Evolutionary conservation across 2,113 vertebrate species (phyloP), one percentile per base, ranked within the genome.

Genomic region (Podarcis cretensis): DNA sequence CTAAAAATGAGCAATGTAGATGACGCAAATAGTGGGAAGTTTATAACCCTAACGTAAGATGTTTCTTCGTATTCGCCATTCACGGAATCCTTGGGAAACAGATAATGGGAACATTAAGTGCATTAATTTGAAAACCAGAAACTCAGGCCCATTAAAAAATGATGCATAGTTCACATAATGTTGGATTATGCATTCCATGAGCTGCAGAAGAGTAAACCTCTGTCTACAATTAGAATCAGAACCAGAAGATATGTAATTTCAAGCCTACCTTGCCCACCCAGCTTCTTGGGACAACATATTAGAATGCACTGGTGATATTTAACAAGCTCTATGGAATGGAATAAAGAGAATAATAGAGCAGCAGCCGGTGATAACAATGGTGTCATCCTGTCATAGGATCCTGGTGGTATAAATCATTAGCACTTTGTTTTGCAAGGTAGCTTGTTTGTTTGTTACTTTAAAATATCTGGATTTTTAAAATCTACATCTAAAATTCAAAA

Each of bases 401-500:
- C 85, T 86, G 59, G 59, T 86, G 75, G 37, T 86, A 66, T n/a
- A 68, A 78, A 68, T 78, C 74, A 86, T 86, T 78, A 86, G 75
- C 59, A 5, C 75, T 86, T 86, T 86, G 75, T 86, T 78, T 86
- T 86, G 85, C 85, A 86, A 86, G 74, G 85, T 78, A 79, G 75
- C 59, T 66, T 78, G 68, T 86, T 86, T 86, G 85, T 86, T 78
- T 78, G 75, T 86, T 86, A 43, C 85, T 86, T 86, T 86, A 78
- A 66, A 78, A 68, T 86, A 86, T 78, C 85, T 86, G 59, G 85
- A 68, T 87, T 69, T 87, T 87, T 87, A 57, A 69, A 87, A 87
- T 57, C 85, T 69, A 71, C 85, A 87, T 80, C 77, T 71, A 80
- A 87, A 54, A 87, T 80, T 87, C 85, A 87, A 80, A 87, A 87